These are phyloP conservation scores for Ichneumon xanthorius DNA, from an alignment of 2,888 invertebrate species.

Conservation along the genomic window DNA sequence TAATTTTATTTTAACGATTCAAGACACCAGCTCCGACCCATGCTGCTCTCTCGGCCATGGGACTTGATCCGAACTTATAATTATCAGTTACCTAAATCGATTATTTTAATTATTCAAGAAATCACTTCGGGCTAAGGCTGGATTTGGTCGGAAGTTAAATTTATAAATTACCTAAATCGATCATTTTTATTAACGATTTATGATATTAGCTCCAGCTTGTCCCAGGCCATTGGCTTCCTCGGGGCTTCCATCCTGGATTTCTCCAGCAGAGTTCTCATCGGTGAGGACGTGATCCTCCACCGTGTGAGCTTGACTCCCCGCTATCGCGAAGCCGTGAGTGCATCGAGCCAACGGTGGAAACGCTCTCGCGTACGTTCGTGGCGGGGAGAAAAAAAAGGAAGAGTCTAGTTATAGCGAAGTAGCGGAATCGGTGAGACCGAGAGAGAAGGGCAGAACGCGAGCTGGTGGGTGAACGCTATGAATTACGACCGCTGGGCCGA, in stretches of 20 bases:
- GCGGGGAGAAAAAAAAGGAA: constrained; percentile 13
- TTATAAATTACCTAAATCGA: background rate
- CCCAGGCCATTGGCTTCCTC: no score
- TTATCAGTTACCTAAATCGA: no score
- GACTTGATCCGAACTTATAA: background rate
- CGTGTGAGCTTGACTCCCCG: background rate
- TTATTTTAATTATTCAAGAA: no score
- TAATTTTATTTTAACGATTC: background rate
- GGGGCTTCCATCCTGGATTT: background rate
- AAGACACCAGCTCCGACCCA: background rate
- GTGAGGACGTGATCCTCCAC: constrained; percentile 1
- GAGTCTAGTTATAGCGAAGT: constrained; percentile 34
- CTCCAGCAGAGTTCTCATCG: constrained; percentile 2
- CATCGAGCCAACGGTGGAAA: constrained; percentile 18
- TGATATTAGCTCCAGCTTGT: background rate
- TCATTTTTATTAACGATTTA: background rate
- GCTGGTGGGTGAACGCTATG: constrained; percentile 80
- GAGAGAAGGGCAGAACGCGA: constrained; percentile 70
- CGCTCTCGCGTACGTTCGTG: constrained; percentile 33
- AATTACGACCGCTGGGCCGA: constrained; percentile 84
- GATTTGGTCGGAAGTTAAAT: background rate
- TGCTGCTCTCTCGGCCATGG: background rate
- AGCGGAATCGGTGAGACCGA: constrained; percentile 35
- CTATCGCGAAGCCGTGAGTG: constrained; percentile 6
- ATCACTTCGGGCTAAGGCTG: no score